Base-by-base conservation (phyloP, 53 echinoderm and acorn worm genomes). In the Astropecten irregularis region DNA sequence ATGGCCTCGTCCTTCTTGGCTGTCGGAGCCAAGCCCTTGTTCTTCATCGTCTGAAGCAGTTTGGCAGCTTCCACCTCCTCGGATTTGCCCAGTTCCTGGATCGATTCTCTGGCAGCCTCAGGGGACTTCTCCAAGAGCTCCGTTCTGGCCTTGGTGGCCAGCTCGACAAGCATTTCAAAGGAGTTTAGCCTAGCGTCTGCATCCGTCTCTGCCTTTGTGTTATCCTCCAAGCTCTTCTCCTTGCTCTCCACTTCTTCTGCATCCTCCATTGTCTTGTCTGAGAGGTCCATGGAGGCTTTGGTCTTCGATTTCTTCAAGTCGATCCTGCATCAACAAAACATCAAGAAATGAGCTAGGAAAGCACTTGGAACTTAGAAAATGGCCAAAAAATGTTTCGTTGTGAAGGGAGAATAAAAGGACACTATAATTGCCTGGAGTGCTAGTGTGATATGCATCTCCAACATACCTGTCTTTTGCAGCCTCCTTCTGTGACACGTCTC, bases 121-220 rank as follows among this genome's bases (percentile, higher is more conserved):
- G 76, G 59, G 18, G 67, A 83, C 58, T 93, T 82, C 11, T 91
- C 90, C 9, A 90, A 23, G 28, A 89, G 61, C 52, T 94, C 92
- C 11, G 71, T 64, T 68, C 85, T 83, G 23, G 93, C 93, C 71
- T 96, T 89, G 46, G 89, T 91, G 19, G 96, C 96, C 68, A 93
- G 76, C 82, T 93, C 93, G 32, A 93, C 96, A 33, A 96, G 68
- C 66, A 96, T 65, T 58, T 93, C 93, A 36, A 93, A 90, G 62
- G 93, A 90, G 44, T 84, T 84, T 49, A 93, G 38, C 18, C 84
- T 40, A 47, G 66, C 61, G 26, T 30, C 46, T 27, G 20, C 77
- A 23, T 55, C 36, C 9, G 66, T 13, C 33, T 67, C 42, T n/a
- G 51, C 49, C 27, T 81, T 49, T 8, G 47, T 11, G 76, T 19